Evolutionary conservation across 2,113 vertebrate genomes (phyloP).

Genomic region (Plotosus lineatus): DNA sequence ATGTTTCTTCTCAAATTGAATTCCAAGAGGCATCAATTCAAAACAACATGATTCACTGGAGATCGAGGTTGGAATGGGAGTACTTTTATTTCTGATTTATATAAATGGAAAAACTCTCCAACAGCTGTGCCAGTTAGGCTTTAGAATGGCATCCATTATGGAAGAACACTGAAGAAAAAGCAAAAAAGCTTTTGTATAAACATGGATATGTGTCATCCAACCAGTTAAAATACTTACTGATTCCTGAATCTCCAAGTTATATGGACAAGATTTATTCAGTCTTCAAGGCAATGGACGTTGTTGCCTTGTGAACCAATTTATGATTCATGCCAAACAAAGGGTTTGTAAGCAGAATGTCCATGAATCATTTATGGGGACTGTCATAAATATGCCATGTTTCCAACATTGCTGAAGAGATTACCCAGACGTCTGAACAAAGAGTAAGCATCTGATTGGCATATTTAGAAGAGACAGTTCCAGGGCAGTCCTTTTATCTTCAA

Average conservation of each 20-base stretch:
- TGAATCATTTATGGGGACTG: constrained; percentile 40
- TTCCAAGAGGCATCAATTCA: background rate
- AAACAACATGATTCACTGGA: background rate
- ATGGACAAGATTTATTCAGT: constrained; percentile 23
- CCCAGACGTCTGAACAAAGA: constrained; percentile 22
- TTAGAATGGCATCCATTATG: constrained; percentile 11
- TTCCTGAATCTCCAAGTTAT: constrained; percentile 24
- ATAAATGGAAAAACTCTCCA: background rate
- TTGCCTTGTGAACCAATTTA: constrained; percentile 47
- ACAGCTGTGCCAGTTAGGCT: background rate
- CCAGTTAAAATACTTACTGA: constrained; percentile 23
- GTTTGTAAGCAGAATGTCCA: constrained; percentile 46
- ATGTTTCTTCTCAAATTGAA: background rate
- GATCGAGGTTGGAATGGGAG: background rate
- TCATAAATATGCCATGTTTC: constrained; percentile 35
- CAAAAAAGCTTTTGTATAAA: background rate
- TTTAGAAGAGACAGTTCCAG: background rate
- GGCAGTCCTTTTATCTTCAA: background rate
- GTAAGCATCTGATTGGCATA: background rate
- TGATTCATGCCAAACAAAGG: constrained; percentile 46
- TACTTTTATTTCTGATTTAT: background rate
- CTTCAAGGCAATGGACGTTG: constrained; percentile 43
- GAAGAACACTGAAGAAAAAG: background rate
- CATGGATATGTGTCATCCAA: constrained; percentile 3
- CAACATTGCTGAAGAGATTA: constrained; percentile 9